Conservation (phyloP, 2,113 vertebrate species). For the Martes martes region DNA sequence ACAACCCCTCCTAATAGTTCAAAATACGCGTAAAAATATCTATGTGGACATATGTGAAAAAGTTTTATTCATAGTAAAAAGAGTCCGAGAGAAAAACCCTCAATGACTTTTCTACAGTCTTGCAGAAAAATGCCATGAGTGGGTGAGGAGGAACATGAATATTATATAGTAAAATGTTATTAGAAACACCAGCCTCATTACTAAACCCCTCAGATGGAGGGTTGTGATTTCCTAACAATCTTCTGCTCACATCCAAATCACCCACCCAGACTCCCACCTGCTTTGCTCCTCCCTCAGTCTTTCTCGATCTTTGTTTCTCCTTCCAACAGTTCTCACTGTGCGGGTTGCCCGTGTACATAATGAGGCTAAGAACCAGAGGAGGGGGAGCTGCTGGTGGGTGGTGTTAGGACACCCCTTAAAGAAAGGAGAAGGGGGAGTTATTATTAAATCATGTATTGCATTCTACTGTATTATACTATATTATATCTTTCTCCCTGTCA, state of each 20-base stretch:
- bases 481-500: background rate
- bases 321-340: background rate
- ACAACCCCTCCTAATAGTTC: background rate
- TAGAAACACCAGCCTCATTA: background rate
- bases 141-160: background rate
- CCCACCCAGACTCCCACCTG: background rate
- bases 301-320: background rate
- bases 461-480: background rate
- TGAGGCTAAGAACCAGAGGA: background rate
- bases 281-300: background rate
- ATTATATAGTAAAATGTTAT: background rate
- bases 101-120: background rate
- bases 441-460: background rate
- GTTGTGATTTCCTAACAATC: too few relatives aligned
- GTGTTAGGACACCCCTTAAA: background rate
- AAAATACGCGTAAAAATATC: background rate
- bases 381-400: background rate
- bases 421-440: background rate
- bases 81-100: background rate
- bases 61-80: background rate
- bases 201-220: background rate
- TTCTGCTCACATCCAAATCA: background rate
- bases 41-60: background rate
- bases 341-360: accelerated
- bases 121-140: background rate